These are phyloP conservation scores for Malurus melanocephalus DNA, from an alignment of 2,113 vertebrate genomes.

Conservation along the genomic window DNA sequence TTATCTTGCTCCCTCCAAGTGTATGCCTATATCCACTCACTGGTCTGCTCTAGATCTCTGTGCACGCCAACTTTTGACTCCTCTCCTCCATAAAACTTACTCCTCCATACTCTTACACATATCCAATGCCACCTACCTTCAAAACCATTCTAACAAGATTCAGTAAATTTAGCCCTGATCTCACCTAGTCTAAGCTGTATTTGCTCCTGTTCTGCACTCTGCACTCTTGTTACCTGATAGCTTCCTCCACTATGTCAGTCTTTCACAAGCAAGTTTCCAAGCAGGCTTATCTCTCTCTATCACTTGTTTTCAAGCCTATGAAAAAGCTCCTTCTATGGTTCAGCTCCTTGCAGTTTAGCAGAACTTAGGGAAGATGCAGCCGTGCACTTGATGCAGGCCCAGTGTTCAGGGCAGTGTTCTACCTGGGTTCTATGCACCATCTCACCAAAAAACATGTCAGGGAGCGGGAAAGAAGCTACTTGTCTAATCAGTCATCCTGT, in stretches of 20 bases:
- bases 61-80: accelerated
- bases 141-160: not conserved
- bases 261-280: not conserved
- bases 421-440: not conserved
- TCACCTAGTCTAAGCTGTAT: not conserved
- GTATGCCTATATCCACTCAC: not conserved
- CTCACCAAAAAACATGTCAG: not conserved
- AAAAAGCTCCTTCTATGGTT: not conserved
- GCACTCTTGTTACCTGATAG: not conserved
- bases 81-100: not conserved
- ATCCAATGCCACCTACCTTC: not conserved
- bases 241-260: not conserved
- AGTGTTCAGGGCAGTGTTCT: not conserved
- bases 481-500: not conserved
- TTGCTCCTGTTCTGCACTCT: not conserved
- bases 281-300: not conserved
- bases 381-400: not conserved
- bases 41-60: not conserved
- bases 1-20: not conserved
- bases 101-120: not conserved
- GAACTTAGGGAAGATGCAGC: not conserved
- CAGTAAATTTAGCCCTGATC: not conserved
- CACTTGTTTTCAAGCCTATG: not conserved
- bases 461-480: not conserved
- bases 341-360: not conserved